Conservation (phyloP, 2,888 invertebrate species). For the Drosophila villosipedis region DNA sequence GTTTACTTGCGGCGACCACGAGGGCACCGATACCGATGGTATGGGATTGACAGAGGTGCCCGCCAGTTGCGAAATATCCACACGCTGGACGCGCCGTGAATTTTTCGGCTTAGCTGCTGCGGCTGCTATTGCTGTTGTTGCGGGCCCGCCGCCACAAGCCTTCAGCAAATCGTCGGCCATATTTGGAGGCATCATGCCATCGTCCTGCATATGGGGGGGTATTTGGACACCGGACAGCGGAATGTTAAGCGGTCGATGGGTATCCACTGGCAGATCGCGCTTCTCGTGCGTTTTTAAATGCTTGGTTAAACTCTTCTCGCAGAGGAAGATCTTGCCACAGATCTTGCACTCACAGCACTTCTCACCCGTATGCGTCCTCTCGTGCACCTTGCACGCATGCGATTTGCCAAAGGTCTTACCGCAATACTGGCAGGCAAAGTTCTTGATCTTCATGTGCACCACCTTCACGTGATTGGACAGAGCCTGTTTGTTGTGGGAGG, state of each 20-base stretch:
- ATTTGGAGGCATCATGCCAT: slow-evolving; percentile 56
- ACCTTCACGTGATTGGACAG: slow-evolving; percentile 82
- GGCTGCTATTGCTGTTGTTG: slow-evolving; percentile 18
- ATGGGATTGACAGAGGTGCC: slow-evolving; percentile 83
- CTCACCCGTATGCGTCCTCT: slow-evolving; percentile 82
- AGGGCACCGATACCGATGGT: slow-evolving; percentile 81
- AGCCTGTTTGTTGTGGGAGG: slow-evolving; percentile 83
- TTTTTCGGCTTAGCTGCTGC: slow-evolving; percentile 78
- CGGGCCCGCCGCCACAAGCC: slow-evolving; percentile 70
- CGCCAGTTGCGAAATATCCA: slow-evolving; percentile 81
- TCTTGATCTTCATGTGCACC: slow-evolving; percentile 82
- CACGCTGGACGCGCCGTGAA: slow-evolving; percentile 81
- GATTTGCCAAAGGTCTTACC: slow-evolving; percentile 83
- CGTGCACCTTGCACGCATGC: slow-evolving; percentile 83
- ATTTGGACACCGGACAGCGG: slow-evolving; percentile 51
- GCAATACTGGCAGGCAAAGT: slow-evolving; percentile 82
- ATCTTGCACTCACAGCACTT: slow-evolving; percentile 83
- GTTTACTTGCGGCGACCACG: slow-evolving; percentile 83
- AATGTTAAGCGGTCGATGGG: slow-evolving; percentile 74
- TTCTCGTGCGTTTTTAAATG: slow-evolving; percentile 83
- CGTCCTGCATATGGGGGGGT: slow-evolving; percentile 38
- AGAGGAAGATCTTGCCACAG: slow-evolving; percentile 82
- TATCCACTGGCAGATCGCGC: slow-evolving; percentile 74
- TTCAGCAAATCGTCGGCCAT: slow-evolving; percentile 80
- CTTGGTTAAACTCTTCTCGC: slow-evolving; percentile 82